Evolutionary conservation across 2,113 vertebrate species (phyloP).

Genomic region (Hyla sarda): DNA sequence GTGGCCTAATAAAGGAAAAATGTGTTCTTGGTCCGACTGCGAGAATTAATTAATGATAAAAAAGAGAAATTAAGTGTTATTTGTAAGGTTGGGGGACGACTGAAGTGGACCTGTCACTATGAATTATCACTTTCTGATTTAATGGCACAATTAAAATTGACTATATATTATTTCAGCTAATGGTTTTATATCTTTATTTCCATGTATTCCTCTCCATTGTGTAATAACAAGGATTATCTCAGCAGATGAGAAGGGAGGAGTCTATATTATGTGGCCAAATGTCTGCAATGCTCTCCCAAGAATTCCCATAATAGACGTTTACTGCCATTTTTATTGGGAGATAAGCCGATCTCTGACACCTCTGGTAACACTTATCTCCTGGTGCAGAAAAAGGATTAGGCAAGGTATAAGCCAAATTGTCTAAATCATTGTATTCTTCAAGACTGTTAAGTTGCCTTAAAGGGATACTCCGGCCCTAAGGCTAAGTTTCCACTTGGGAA

Average conservation of each 20-base stretch:
- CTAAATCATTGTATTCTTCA: neutral
- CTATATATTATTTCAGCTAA: constrained; percentile 4
- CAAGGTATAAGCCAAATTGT: neutral
- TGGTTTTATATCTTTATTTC: neutral
- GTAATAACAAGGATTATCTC: neutral
- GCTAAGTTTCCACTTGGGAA: too few relatives aligned
- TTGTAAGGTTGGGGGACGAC: constrained; percentile 1
- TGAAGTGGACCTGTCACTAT: constrained; percentile 17
- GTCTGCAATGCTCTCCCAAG: neutral
- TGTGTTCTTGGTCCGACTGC: neutral
- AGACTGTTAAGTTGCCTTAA: neutral
- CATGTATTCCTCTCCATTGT: neutral
- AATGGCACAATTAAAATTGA: constrained; percentile 7
- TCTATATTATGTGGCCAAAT: neutral
- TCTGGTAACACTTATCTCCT: neutral
- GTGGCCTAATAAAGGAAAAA: constrained; percentile 15
- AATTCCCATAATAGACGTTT: neutral
- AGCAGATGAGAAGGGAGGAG: neutral
- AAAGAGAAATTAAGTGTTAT: constrained; percentile 30
- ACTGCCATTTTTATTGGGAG: neutral
- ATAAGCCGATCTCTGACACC: neutral
- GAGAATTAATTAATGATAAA: constrained; percentile 18
- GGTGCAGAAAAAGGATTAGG: neutral
- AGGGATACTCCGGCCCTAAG: too few relatives aligned
- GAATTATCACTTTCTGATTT: constrained; percentile 22